Evolutionary conservation across 2,888 invertebrate genomes (phyloP).

Genomic region (Sminthurinus aureus): DNA sequence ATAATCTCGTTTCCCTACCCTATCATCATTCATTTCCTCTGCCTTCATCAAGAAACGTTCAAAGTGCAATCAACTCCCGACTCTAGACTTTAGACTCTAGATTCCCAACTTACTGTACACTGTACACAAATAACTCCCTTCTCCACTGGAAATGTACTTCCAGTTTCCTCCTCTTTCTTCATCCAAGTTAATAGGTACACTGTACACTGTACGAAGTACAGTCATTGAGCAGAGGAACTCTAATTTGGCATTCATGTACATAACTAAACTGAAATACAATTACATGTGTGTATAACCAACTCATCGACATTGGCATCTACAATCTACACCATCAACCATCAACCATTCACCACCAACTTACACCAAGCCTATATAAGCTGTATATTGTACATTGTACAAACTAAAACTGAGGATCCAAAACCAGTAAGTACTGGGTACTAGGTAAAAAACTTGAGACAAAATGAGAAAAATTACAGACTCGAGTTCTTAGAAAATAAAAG

Average conservation of each 20-base stretch:
- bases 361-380: too few relatives aligned
- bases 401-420: too few relatives aligned
- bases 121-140: neutral
- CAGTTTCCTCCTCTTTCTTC: too few relatives aligned
- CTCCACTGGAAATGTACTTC: too few relatives aligned
- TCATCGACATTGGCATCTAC: neutral
- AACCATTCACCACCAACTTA: too few relatives aligned
- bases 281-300: neutral
- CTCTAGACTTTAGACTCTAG: neutral
- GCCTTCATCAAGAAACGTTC: conserved; percentile 19
- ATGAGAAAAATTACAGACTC: too few relatives aligned
- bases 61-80: conserved; percentile 17
- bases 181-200: too few relatives aligned
- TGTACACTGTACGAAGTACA: too few relatives aligned
- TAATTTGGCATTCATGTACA: too few relatives aligned
- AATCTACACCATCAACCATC: neutral
- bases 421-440: neutral
- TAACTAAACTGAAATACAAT: too few relatives aligned
- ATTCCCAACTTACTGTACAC: neutral
- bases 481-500: too few relatives aligned
- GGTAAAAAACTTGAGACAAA: neutral
- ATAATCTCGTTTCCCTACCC: conserved; percentile 16
- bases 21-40: conserved; percentile 27
- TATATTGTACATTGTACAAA: neutral
- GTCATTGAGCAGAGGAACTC: too few relatives aligned